Base-by-base conservation (phyloP, 1,140 invertebrate genomes). In the Microplitis mediator region DNA sequence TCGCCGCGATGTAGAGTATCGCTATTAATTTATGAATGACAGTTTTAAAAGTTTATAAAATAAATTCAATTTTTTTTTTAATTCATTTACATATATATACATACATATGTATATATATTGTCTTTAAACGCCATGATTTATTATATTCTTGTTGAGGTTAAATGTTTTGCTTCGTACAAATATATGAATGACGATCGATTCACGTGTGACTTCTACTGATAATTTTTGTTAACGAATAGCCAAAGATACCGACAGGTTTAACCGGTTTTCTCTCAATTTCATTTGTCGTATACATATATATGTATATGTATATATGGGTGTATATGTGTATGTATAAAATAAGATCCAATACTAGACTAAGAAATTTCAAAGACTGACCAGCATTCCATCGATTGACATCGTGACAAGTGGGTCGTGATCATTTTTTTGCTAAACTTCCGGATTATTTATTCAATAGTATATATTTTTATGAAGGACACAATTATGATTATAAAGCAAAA, bases 251-350 rank as follows among this genome's bases (percentile, higher is more conserved):
- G 65, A 67, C 65, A 54, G 50, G 65, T 67, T 67, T 67, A 67
- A 67, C 65, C 65, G 65, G 65, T 67, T 67, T 67, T 67, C 65
- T 54, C 65, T 67, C 65, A 67, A 67, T 67, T 67, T 67, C 63
- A 65, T 65, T 39, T 31, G 65, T 23, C 31, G 50, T 67, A 67
- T 45, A 45, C 11, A 45, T 45, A 11, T 45, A 8, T n/a, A 54
- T 54, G 2, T 13, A 9, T 6, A 50, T 50, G 2, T 13, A n/a
- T 13, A 64, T 31, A 56, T 14, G 3, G 4, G 32, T 23, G 8
- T 0, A 11, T 35, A 35, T 31, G 13, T 13, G 35, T 35, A n/a
- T 50, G 50, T 54, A 14, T 35, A 36, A 64, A 54, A 5, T 13
- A 51, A 34, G 65, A 45, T 51, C 9, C 9, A 67, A 9, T 6